A percentile compares a stretch with the other conserved stretches of the same genome.
Conservation (phyloP, 2,888 invertebrate species). For the Hyposoter didymator region DNA sequence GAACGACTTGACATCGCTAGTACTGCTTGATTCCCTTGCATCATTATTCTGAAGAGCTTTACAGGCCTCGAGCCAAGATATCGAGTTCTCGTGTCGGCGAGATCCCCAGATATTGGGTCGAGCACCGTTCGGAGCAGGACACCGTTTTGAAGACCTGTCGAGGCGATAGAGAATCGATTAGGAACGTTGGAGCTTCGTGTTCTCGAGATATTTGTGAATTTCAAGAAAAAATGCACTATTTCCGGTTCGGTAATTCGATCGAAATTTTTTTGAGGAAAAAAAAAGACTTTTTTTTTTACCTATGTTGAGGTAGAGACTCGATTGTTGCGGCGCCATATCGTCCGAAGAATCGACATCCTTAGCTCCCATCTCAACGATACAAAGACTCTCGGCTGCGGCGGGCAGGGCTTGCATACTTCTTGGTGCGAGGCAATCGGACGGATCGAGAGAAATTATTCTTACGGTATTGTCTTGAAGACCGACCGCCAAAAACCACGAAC, state of each 20-base stretch:
- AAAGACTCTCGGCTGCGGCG: constrained; percentile 97
- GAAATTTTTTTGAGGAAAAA: too few species aligned
- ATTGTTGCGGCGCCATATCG: constrained; percentile 87
- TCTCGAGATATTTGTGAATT: too few species aligned
- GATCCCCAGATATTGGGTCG: constrained; percentile 97
- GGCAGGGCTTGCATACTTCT: constrained; percentile 98
- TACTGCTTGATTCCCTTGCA: constrained; percentile 98
- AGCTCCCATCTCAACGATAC: constrained; percentile 97
- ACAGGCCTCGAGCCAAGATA: constrained; percentile 98
- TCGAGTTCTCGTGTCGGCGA: constrained; percentile 98
- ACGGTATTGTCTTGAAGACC: constrained; percentile 98
- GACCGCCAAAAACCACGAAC: constrained; percentile 98
- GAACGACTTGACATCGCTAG: constrained; percentile 98
- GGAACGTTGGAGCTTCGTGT: too few species aligned
- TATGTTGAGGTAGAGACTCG: constrained; percentile 96
- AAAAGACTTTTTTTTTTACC: constrained; percentile 82
- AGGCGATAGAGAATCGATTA: constrained; percentile 26
- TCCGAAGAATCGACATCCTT: constrained; percentile 86
- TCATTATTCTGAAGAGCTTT: constrained; percentile 97
- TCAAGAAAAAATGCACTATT: too few species aligned
- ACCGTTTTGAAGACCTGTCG: constrained; percentile 94
- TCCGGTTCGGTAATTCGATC: too few species aligned
- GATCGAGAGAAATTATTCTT: constrained; percentile 98
- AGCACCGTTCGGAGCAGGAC: constrained; percentile 96
- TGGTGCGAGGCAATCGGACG: constrained; percentile 96